Evolutionary conservation across 1,140 invertebrate genomes (phyloP), one percentile per base, ranked within the genome.

Genomic region (Drosophila jambulina): DNA sequence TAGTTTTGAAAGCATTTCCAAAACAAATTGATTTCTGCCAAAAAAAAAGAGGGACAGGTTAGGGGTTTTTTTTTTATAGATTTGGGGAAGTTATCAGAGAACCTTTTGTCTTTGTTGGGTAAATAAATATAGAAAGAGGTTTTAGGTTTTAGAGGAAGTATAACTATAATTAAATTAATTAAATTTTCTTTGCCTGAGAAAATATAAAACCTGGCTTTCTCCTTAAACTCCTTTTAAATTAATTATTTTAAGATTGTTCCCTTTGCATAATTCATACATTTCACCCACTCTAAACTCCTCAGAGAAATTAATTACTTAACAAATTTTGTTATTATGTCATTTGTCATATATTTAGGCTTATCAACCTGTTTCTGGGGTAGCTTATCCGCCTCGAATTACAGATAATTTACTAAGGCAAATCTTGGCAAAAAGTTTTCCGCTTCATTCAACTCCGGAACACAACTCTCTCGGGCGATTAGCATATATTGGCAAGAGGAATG

Each of bases 391-490:
- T 12, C 27, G 13, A 12, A 5, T 36, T 72, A 71, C 8, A 36
- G 12, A 49, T 72, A 71, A 59, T 71, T 72, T 59, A 72, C 51
- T 71, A 34, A 40, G 29, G 21, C 10, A 72, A 72, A 72, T 57
- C 36, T 49, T 63, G 32, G 13, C 13, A 42, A 59, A 71, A 71
- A 71, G 69, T 72, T 72, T 42, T 59, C 45, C 65, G n/a, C 32
- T 45, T 23, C 17, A 51, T 51, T 46, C n/a, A 4, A 49, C 65
- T 42, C 36, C 32, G 15, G 15, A 36, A 54, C 6, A 54, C 32
- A 70, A 68, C 67, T 36, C 63, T 40, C 67, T 54, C 29, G n/a
- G 17, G 8, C 36, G 69, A 72, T 72, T 72, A 72, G 67, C 69
- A 72, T 72, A 72, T 72, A 72, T 60, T 59, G 69, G 34, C n/a